Conservation (phyloP, 2,888 invertebrate species). For the Dynastes maya region DNA sequence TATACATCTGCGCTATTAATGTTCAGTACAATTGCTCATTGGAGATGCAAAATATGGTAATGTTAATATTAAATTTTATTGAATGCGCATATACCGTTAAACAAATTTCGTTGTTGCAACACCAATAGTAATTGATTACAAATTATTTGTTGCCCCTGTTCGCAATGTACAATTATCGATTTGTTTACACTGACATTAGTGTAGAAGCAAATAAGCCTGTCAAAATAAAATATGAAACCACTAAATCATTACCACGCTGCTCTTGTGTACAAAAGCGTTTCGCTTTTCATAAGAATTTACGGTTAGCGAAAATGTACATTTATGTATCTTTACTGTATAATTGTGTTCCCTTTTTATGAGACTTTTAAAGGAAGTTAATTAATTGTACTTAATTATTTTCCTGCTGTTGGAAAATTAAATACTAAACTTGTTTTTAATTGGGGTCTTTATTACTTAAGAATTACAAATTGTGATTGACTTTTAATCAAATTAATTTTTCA, state of each 20-base stretch:
- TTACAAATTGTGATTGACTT: too few relatives aligned
- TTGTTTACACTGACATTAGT: slow-evolving; percentile 11
- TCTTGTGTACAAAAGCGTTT: background rate
- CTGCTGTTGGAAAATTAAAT: too few relatives aligned
- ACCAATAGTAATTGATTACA: background rate
- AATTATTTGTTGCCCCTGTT: background rate
- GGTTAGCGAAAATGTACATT: background rate
- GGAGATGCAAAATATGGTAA: background rate
- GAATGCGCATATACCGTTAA: background rate
- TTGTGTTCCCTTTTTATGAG: background rate
- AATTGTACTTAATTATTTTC: too few relatives aligned
- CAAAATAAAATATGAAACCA: slow-evolving; percentile 18
- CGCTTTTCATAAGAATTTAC: background rate
- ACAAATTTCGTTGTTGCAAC: background rate
- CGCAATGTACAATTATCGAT: slow-evolving; percentile 19
- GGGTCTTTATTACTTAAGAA: too few relatives aligned
- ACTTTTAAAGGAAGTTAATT: too few relatives aligned
- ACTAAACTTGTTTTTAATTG: too few relatives aligned
- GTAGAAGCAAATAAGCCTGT: background rate
- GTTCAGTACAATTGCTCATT: background rate
- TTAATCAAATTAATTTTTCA: too few relatives aligned
- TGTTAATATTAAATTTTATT: slow-evolving; percentile 11
- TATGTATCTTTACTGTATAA: background rate
- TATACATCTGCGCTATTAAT: background rate
- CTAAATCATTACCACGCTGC: slow-evolving; percentile 6